Conservation (phyloP, 2,888 invertebrate genomes). For the Napeogenes inachia region DNA sequence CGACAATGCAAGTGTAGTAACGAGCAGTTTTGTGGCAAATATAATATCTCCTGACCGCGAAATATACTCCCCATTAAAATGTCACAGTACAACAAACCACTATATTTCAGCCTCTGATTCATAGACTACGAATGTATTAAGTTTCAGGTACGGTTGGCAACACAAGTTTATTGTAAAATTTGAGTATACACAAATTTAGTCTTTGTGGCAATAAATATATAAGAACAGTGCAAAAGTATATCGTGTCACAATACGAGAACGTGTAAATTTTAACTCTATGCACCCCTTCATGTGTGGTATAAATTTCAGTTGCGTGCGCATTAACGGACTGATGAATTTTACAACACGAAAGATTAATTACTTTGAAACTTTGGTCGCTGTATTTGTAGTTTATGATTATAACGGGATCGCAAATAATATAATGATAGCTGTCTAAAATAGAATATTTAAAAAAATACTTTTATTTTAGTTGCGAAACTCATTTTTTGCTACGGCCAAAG, state of each 20-base stretch:
- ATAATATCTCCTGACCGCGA: slow-evolving; percentile 50
- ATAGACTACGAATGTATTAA: slow-evolving; percentile 30
- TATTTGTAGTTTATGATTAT: not conserved
- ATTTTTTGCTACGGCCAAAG: not conserved
- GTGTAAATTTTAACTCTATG: slow-evolving; percentile 13
- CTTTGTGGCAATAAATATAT: not conserved
- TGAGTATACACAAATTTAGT: not conserved
- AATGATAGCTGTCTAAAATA: not conserved
- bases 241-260: not conserved
- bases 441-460: not conserved
- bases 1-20: slow-evolving; percentile 42
- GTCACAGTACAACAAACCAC: slow-evolving; percentile 32
- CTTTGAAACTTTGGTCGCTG: slow-evolving; percentile 5
- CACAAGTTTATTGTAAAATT: slow-evolving; percentile 6
- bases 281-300: slow-evolving; percentile 22
- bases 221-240: not conserved
- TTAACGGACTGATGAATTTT: slow-evolving; percentile 24
- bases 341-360: slow-evolving; percentile 10
- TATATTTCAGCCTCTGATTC: slow-evolving; percentile 30
- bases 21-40: slow-evolving; percentile 49
- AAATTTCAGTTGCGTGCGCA: slow-evolving; percentile 27
- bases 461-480: not conserved
- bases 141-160: slow-evolving; percentile 21
- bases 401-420: not conserved
- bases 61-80: slow-evolving; percentile 48